These are phyloP conservation scores for Ophiothrix spiculata DNA, from an alignment of 35 echinoderm and acorn worm genomes.

Conservation along the genomic window DNA sequence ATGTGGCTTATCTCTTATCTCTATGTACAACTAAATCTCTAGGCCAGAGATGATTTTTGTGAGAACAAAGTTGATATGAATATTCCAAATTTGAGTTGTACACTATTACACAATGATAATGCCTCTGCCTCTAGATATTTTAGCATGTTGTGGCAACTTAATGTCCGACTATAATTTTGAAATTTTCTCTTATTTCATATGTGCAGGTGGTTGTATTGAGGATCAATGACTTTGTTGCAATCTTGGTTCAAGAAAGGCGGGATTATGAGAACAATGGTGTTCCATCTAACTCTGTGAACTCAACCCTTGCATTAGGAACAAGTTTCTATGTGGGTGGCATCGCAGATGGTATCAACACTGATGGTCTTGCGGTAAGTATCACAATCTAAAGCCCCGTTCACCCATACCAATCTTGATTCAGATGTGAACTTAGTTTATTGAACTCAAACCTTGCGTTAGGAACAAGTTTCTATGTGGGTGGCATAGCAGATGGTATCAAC, in stretches of 20 bases:
- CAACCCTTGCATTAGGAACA: conserved; percentile 53
- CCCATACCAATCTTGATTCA: conserved; percentile 59
- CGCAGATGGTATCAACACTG: neutral
- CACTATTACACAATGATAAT: no score
- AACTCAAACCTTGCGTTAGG: conserved; percentile 40
- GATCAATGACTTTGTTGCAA: conserved; percentile 81
- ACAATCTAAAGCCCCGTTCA: no score
- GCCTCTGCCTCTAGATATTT: no score
- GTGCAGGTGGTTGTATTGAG: conserved; percentile 67
- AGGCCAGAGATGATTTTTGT: no score
- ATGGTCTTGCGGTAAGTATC: neutral
- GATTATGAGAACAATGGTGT: conserved; percentile 56
- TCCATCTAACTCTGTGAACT: neutral
- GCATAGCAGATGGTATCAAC: conserved; percentile 17
- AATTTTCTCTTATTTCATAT: no score
- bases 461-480: conserved; percentile 68
- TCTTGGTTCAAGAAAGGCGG: conserved; percentile 54
- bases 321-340: conserved; percentile 69
- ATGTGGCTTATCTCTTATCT: no score
- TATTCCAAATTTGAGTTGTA: no score
- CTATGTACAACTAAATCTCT: no score
- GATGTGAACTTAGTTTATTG: conserved; percentile 2
- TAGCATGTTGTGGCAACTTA: no score
- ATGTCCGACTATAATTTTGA: no score
- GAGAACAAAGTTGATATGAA: no score